phyloP scores from a whole-genome alignment of 2,888 invertebrate species.

The Apamea anceps region DNA sequence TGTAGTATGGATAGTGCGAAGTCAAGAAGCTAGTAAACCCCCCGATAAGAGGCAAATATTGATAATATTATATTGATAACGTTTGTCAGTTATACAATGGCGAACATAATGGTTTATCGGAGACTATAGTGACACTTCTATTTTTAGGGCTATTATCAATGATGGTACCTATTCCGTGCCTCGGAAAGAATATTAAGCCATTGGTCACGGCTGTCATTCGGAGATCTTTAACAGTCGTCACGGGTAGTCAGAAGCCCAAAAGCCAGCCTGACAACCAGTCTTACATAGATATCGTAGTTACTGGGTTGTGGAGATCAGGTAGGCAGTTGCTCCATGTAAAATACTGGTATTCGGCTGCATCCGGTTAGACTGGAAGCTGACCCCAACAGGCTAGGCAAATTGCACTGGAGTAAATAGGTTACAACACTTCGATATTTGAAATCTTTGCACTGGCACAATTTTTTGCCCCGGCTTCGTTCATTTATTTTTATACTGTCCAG shows the following conservation, averaged over 20 bases:
- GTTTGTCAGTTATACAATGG: conserved; percentile 25
- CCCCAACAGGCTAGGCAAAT: background rate
- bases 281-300: background rate
- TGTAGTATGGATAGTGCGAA: background rate
- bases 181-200: no score
- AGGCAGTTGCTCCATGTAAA: no score
- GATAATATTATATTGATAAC: conserved; percentile 7
- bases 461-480: background rate
- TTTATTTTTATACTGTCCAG: background rate
- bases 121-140: background rate
- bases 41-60: conserved; percentile 12
- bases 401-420: no score
- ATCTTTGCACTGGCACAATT: background rate
- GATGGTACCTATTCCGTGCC: background rate
- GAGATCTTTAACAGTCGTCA: background rate
- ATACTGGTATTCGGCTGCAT: no score
- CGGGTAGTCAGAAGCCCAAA: background rate
- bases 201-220: background rate
- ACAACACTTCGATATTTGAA: no score
- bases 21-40: background rate
- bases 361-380: background rate
- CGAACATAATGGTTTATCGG: background rate
- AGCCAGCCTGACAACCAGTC: background rate
- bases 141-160: background rate
- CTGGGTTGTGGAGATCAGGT: no score